Percentiles rank a stretch among this genome's conserved stretches.
Evolutionary conservation across 2,888 invertebrate genomes (phyloP).

Genomic region (Creontiades dilutus): DNA sequence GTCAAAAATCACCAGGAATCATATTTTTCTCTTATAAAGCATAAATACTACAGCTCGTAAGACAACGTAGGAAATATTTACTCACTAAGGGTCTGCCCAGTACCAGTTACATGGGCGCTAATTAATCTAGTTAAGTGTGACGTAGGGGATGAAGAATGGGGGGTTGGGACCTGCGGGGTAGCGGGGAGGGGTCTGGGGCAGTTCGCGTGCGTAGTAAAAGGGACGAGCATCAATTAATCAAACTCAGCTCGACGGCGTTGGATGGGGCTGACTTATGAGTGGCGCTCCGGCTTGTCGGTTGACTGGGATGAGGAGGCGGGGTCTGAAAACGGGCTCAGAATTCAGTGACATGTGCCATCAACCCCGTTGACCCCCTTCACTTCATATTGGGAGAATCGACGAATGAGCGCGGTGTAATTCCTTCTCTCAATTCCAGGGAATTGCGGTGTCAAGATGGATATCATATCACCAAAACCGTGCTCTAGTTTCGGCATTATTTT

Average conservation of each 20-base stretch:
- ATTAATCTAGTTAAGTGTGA: conserved; percentile 39
- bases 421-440: not conserved
- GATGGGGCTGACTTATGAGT: conserved; percentile 36
- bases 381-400: conserved; percentile 23
- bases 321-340: conserved; percentile 21
- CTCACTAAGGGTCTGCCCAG: conserved; percentile 5
- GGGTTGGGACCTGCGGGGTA: not conserved
- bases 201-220: conserved; percentile 35
- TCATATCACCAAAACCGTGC: not conserved
- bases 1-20: no score
- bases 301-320: not conserved
- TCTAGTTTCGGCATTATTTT: no score
- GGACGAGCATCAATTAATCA: conserved; percentile 32
- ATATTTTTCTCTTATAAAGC: no score
- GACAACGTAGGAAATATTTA: conserved; percentile 4
- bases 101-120: not conserved
- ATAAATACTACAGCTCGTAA: not conserved
- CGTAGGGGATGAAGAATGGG: conserved; percentile 2
- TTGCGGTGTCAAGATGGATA: not conserved
- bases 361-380: conserved; percentile 38
- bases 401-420: conserved; percentile 27
- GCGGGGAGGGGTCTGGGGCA: not conserved
- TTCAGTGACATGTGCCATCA: conserved; percentile 42
- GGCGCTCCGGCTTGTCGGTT: conserved; percentile 24
- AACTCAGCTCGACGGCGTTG: conserved; percentile 21